phyloP scores from a whole-genome alignment of 1,140 invertebrate genomes.

The Drosophila obscura region DNA sequence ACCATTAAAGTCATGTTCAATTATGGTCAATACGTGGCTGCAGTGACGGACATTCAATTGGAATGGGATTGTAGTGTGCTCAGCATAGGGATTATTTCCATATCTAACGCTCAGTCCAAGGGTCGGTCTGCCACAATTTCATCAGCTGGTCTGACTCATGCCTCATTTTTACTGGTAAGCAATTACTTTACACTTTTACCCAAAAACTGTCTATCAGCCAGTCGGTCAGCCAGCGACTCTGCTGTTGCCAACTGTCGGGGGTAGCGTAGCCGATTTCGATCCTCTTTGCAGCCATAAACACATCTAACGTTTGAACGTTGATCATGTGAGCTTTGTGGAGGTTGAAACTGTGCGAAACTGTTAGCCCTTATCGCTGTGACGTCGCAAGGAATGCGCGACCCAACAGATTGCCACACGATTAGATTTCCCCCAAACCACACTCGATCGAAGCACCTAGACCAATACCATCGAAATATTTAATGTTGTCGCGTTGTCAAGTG shows the following conservation, averaged over 20 bases:
- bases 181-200: slow-evolving; percentile 31
- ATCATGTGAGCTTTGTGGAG: background rate
- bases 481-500: slow-evolving; percentile 26
- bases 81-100: too few relatives aligned
- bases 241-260: slow-evolving; percentile 48
- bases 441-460: too few relatives aligned
- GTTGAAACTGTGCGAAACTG: slow-evolving; percentile 9
- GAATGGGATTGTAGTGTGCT: background rate
- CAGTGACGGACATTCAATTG: background rate
- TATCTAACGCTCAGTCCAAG: too few relatives aligned
- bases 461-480: slow-evolving; percentile 35
- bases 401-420: slow-evolving; percentile 51
- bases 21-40: slow-evolving; percentile 8
- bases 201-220: slow-evolving; percentile 22
- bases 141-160: slow-evolving; percentile 26
- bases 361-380: slow-evolving; percentile 54
- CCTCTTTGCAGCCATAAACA: too few relatives aligned
- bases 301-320: too few relatives aligned
- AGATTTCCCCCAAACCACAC: slow-evolving; percentile 31
- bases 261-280: too few relatives aligned
- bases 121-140: slow-evolving; percentile 13
- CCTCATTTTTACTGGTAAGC: slow-evolving; percentile 12
- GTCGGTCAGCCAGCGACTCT: too few relatives aligned
- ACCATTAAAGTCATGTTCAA: slow-evolving; percentile 45
- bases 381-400: slow-evolving; percentile 62